Conservation (phyloP, 1,140 invertebrate genomes). For the Ptiloglossa arizonensis region DNA sequence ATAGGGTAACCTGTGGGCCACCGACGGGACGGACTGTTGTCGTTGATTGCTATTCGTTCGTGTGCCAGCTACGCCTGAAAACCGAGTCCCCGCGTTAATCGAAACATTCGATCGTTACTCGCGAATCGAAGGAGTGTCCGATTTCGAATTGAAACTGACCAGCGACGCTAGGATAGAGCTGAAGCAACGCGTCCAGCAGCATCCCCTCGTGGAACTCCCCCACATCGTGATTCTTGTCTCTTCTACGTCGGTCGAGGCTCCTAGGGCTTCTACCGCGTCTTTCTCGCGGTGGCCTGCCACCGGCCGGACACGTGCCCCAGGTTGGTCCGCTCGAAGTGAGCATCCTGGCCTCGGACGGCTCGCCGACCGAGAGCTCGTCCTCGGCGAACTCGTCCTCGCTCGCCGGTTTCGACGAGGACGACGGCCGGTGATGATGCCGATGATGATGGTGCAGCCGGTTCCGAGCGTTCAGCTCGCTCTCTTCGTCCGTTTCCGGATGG, state of each 20-base stretch:
- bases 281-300: conserved; percentile 79
- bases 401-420: conserved; percentile 79
- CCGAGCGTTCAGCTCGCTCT: conserved; percentile 81
- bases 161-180: conserved; percentile 81
- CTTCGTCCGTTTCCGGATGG: conserved; percentile 82
- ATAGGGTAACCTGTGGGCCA: conserved; percentile 81
- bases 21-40: conserved; percentile 76
- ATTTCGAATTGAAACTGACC: conserved; percentile 65
- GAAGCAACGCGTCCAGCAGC: conserved; percentile 84
- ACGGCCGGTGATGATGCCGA: conserved; percentile 68
- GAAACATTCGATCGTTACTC: neutral
- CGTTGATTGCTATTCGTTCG: conserved; percentile 70
- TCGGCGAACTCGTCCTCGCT: conserved; percentile 88
- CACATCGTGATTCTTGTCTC: conserved; percentile 77
- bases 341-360: conserved; percentile 82
- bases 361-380: conserved; percentile 84
- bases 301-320: conserved; percentile 78
- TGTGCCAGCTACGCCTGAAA: conserved; percentile 75
- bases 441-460: conserved; percentile 74
- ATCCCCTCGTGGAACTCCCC: conserved; percentile 86
- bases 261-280: conserved; percentile 81
- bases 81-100: neutral
- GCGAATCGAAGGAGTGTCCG: neutral
- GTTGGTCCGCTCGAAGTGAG: conserved; percentile 78
- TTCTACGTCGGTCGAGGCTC: conserved; percentile 83